Evolutionary conservation across 2,888 invertebrate genomes (phyloP).

Genomic region (Labia minor): DNA sequence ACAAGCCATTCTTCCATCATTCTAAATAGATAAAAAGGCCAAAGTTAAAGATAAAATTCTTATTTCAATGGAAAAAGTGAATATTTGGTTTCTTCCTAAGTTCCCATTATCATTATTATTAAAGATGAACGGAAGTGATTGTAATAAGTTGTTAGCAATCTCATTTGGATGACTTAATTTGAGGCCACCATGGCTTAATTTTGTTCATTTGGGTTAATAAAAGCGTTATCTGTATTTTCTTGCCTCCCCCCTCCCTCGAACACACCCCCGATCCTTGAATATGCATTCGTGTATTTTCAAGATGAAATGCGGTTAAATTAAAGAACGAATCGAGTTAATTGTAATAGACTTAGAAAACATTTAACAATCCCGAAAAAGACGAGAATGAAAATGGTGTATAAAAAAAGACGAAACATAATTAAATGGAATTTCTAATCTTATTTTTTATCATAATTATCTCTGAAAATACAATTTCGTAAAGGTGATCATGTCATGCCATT

Average conservation of each 20-base stretch:
- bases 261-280: neutral
- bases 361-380: neutral
- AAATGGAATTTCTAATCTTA: no score
- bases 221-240: neutral
- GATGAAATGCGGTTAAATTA: conserved; percentile 1
- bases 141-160: conserved; percentile 8
- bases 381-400: no score
- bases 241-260: neutral
- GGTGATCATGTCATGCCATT: no score
- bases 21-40: no score
- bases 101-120: conserved; percentile 7
- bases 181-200: conserved; percentile 2
- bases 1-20: no score
- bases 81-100: no score
- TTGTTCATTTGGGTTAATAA: conserved; percentile 8
- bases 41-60: no score
- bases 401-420: no score
- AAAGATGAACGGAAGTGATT: conserved; percentile 1
- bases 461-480: no score
- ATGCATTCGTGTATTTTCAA: neutral
- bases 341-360: conserved; percentile 2
- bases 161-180: conserved; percentile 13
- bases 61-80: no score
- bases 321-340: neutral
- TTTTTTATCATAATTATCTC: no score